Evolutionary conservation across 2,797 vertebrate genomes (phyloP), one percentile per base, ranked within the genome.

Genomic region (Pseudomugil tenellus): DNA sequence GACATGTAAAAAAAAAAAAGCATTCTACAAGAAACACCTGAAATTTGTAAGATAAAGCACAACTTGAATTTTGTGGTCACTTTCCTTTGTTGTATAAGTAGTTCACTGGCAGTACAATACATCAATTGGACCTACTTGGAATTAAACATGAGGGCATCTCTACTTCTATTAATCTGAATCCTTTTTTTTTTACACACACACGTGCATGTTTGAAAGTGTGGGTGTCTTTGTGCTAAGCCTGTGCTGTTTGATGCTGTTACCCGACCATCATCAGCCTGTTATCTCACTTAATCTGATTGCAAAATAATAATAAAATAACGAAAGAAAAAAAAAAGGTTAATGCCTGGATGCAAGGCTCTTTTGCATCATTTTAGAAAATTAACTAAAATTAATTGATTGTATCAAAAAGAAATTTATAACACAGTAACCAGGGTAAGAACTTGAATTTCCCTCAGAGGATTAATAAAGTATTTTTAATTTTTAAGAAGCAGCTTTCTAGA

Each of bases 1-100:
- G 39, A 57, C 35, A 60, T 10, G 41, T 69, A 29, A 35, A 70
- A 69, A 60, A 62, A 0, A 23, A 51, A 51, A 12, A 51, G 26
- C 25, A 48, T 48, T 14, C 9, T n/a, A 21, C n/a, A 48, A n/a
- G n/a, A 48, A 51, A 26, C 1, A 53, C 3, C 14, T 37, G 3
- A 17, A 51, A 63, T 26, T 7, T 14, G 26, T 2, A 14, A 9
- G 31, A 25, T 28, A 26, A 67, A 71, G 25, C 1, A 52, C 14
- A 59, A 37, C 43, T 26, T 29, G 16, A 53, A 35, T 25, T 63
- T 19, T 58, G 11, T 58, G 4, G 32, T 61, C 17, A 65, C 48
- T 76, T 6, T 60, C 25, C 21, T 43, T 63, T 31, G 28, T 41
- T 60, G 11, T 56, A 54, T 35, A 29, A 10, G 62, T 51, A 52